Evolutionary conservation across 2,113 vertebrate genomes (phyloP).

Genomic region (Australoheros scitulus): DNA sequence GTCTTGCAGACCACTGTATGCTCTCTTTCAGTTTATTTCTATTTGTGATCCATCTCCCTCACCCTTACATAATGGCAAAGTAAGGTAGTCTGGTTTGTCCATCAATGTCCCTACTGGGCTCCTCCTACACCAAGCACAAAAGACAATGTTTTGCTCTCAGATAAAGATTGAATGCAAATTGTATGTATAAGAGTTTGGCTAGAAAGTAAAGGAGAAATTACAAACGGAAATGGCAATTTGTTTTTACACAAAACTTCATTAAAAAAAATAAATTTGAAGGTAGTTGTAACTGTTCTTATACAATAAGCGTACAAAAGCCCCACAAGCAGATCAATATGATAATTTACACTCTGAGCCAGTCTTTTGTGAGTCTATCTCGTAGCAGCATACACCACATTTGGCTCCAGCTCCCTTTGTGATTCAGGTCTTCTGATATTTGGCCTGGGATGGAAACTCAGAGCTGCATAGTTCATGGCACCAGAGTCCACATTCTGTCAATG

Average conservation of each 20-base stretch:
- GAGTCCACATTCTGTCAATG: neutral
- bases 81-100: neutral
- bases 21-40: neutral
- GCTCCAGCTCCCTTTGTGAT: neutral
- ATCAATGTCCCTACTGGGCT: neutral
- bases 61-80: fast-evolving
- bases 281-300: neutral
- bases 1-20: neutral
- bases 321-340: neutral
- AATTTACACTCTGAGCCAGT: neutral
- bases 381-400: constrained; percentile 17
- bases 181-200: too few species aligned
- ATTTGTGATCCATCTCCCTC: neutral
- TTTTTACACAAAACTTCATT: too few species aligned
- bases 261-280: too few species aligned
- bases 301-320: neutral
- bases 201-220: too few species aligned
- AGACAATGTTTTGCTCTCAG: fast-evolving
- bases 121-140: neutral
- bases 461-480: constrained; percentile 11
- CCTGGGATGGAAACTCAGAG: neutral
- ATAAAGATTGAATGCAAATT: neutral
- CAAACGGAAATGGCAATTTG: too few species aligned
- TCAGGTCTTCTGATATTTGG: neutral
- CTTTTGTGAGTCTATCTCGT: constrained; percentile 11